Evolutionary conservation across 2,797 vertebrate species (phyloP).

Genomic region (Austrolebias charrua): DNA sequence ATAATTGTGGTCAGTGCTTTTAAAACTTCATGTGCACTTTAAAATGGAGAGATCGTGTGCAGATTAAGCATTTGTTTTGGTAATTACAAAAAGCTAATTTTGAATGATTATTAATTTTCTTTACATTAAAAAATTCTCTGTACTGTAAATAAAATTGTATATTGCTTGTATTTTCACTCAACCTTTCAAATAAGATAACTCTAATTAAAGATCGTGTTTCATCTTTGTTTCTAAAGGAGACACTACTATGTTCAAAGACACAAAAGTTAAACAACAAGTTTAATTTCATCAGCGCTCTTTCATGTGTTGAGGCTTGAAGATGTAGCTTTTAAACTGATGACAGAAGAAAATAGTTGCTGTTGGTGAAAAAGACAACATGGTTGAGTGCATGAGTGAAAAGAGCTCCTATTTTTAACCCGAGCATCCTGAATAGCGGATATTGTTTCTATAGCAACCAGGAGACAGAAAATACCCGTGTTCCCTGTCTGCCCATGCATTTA

Average conservation of each 20-base stretch:
- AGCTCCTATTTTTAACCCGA: slow-evolving; percentile 77
- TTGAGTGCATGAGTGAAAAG: slow-evolving; percentile 48
- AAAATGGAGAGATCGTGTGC: too few relatives aligned
- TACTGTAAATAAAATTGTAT: too few relatives aligned
- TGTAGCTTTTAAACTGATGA: neutral
- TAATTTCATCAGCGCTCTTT: too few relatives aligned
- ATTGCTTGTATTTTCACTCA: too few relatives aligned
- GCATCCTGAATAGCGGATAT: slow-evolving; percentile 76
- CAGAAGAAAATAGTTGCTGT: slow-evolving; percentile 1
- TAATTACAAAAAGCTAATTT: too few relatives aligned
- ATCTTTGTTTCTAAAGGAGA: neutral
- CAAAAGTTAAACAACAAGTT: too few relatives aligned
- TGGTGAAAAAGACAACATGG: slow-evolving; percentile 31
- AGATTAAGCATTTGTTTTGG: too few relatives aligned
- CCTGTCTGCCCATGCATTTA: neutral
- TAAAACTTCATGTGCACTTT: too few relatives aligned
- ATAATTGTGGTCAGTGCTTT: too few relatives aligned
- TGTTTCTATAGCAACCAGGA: slow-evolving; percentile 76
- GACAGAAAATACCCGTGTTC: slow-evolving; percentile 29
- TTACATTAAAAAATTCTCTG: too few relatives aligned
- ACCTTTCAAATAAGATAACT: too few relatives aligned
- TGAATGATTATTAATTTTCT: too few relatives aligned
- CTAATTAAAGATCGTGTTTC: neutral
- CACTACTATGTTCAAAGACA: neutral
- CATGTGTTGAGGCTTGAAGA: neutral